Conservation (phyloP, 2,888 invertebrate species). For the Epistrophe grossulariae region DNA sequence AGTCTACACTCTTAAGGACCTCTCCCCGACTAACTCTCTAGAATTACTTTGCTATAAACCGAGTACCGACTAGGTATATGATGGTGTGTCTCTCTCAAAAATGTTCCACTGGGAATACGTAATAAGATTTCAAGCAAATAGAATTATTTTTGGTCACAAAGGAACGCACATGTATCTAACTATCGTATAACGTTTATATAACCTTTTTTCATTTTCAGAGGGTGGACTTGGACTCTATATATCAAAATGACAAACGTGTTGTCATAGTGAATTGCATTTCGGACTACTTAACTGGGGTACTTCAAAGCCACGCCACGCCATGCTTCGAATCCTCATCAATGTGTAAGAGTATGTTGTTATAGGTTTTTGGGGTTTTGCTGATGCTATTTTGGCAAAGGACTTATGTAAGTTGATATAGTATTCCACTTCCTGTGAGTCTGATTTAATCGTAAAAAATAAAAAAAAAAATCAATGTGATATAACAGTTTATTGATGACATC, state of each 20-base stretch:
- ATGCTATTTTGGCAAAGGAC: constrained; percentile 29
- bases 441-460: not conserved
- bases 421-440: constrained; percentile 19
- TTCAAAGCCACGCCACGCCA: constrained; percentile 23
- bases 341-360: not conserved
- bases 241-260: constrained; percentile 42
- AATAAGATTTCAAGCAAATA: constrained; percentile 44
- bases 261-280: constrained; percentile 59
- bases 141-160: constrained; percentile 51
- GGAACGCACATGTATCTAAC: constrained; percentile 6
- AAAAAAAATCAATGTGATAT: constrained; percentile 6
- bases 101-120: constrained; percentile 50
- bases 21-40: not conserved
- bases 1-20: constrained; percentile 51
- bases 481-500: constrained; percentile 45
- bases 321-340: constrained; percentile 11
- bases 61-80: too few relatives aligned
- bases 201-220: not conserved
- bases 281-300: constrained; percentile 25
- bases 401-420: constrained; percentile 9
- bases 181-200: constrained; percentile 9
- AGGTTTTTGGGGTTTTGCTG: not conserved
- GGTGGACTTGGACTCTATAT: not conserved
- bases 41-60: not conserved
- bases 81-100: constrained; percentile 4